Conservation (phyloP, 2,797 vertebrate species). For the Spea hammondii region DNA sequence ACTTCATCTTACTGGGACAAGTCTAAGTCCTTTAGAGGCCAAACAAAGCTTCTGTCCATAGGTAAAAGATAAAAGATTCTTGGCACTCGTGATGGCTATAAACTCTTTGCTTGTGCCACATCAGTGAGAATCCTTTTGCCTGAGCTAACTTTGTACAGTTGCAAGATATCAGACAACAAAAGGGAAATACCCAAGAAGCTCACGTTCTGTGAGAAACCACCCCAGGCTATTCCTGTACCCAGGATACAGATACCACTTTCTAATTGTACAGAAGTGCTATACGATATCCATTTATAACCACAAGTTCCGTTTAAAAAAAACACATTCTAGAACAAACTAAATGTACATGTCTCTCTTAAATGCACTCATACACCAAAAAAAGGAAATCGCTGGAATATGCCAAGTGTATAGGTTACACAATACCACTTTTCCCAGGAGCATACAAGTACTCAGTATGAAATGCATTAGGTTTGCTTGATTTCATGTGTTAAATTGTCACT, state of each 20-base stretch:
- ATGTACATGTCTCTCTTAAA: not conserved
- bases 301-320: not conserved
- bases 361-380: not conserved
- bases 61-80: no score
- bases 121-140: conserved; percentile 3
- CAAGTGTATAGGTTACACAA: not conserved
- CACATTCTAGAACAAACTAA: not conserved
- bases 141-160: not conserved
- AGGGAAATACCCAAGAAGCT: not conserved
- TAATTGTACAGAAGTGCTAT: conserved; percentile 17
- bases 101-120: not conserved
- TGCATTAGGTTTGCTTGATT: no score
- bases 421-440: no score
- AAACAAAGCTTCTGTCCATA: no score
- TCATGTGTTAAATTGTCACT: no score
- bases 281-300: not conserved
- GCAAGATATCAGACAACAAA: conserved; percentile 25
- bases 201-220: conserved; percentile 7
- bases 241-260: not conserved
- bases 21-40: no score
- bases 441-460: no score
- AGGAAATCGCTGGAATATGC: not conserved
- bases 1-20: no score
- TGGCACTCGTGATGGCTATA: not conserved
- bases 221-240: conserved; percentile 34